These are phyloP conservation scores for Melanotaenia trifasciata DNA, from an alignment of 2,797 vertebrate species.

Conservation along the genomic window DNA sequence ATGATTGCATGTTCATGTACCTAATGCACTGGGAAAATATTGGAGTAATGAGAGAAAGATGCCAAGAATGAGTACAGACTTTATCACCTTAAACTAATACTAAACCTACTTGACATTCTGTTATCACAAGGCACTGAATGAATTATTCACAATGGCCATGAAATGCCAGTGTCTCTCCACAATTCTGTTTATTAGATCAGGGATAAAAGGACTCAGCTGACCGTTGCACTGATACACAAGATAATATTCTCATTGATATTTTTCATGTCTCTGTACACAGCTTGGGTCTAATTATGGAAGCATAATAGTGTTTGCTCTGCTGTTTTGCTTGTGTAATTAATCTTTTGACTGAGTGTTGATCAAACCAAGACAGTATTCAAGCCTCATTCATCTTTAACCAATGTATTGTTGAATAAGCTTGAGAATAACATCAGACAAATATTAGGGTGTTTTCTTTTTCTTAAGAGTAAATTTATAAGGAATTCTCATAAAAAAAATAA, in stretches of 20 bases:
- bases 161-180: conserved; percentile 31
- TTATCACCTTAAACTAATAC: conserved; percentile 1
- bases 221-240: conserved; percentile 28
- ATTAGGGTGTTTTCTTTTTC: background rate
- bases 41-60: background rate
- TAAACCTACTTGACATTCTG: conserved; percentile 13
- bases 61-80: conserved; percentile 7
- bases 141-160: conserved; percentile 28
- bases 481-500: background rate
- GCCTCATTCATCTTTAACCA: conserved; percentile 19
- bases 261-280: conserved; percentile 45
- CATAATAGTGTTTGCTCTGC: conserved; percentile 57
- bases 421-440: conserved; percentile 21
- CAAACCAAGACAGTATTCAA: conserved; percentile 40
- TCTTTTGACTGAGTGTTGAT: conserved; percentile 52
- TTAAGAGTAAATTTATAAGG: background rate
- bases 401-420: conserved; percentile 18
- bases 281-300: conserved; percentile 56
- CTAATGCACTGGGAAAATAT: background rate
- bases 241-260: conserved; percentile 28
- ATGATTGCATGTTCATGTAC: background rate
- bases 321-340: conserved; percentile 57
- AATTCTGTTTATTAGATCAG: conserved; percentile 28
- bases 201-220: conserved; percentile 41
- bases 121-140: conserved; percentile 11